These are phyloP conservation scores for Paramisgurnus dabryanus DNA, from an alignment of 2,113 vertebrate species.

Conservation along the genomic window DNA sequence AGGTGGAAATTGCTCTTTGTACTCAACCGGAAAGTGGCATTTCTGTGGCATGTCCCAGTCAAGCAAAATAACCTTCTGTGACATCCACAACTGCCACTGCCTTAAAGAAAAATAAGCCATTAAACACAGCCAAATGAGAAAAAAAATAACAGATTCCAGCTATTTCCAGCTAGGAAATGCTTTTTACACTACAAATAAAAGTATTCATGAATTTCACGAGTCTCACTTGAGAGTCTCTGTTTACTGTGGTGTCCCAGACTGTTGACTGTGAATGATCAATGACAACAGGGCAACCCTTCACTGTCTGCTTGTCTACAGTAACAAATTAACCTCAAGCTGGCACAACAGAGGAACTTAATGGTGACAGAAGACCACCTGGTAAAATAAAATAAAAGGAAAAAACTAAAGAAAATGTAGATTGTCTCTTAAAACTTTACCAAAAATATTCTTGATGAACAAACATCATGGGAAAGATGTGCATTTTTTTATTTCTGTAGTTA, in stretches of 20 bases:
- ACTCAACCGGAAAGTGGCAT: too few species aligned
- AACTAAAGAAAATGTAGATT: background rate
- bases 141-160: too few species aligned
- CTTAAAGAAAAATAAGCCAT: constrained; percentile 54
- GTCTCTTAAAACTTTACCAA: background rate
- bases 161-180: background rate
- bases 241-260: constrained; percentile 26
- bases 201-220: background rate
- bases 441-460: background rate
- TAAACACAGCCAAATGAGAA: background rate
- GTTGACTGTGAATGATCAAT: constrained; percentile 48
- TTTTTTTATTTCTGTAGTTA: background rate
- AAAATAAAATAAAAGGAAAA: background rate
- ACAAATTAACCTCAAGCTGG: constrained; percentile 39
- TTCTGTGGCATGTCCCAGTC: constrained; percentile 53
- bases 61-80: constrained; percentile 58
- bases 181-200: background rate
- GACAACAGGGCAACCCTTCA: constrained; percentile 7
- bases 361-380: constrained; percentile 24
- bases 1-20: too few species aligned
- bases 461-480: background rate
- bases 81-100: constrained; percentile 53
- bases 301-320: constrained; percentile 29
- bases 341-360: constrained; percentile 34
- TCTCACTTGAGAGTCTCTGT: background rate